Evolutionary conservation across 1,140 invertebrate species (phyloP), one percentile per base, ranked within the genome.

Genomic region (Periplaneta americana): DNA sequence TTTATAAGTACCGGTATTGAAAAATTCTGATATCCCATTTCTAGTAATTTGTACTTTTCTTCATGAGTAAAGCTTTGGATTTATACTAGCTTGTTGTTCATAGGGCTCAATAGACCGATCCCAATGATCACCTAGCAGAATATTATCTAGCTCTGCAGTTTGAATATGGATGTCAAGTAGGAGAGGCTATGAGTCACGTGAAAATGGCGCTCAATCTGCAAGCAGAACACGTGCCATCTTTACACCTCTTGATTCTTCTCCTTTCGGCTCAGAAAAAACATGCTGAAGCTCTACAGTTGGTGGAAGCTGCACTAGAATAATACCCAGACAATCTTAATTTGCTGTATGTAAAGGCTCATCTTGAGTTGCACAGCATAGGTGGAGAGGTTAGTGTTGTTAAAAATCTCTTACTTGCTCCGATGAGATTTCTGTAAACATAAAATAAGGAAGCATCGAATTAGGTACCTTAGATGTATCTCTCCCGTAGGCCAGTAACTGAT

Each of bases 281-380:
- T 84, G 91, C 93, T 15, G 95, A 96, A 88, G 97, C 97, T 5
- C 89, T 98, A 80, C 87, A 91, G 34, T 91, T 96, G n/a, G 92
- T 97, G 2, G 92, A 95, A 57, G 94, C 94, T 78, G 91, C 94
- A 2, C 87, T 97, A 17, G 92, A 95, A 83, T 97, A 99, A 88
- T 98, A 97, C 89, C 97, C 97, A 5, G 93, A 96, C 85, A 96
- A 96, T 87, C 91, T 98, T 57, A 96, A 97, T 90, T 98, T 98
- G 84, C 89, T 97, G 83, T 94, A 96, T 86, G 93, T 96, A 10
- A 96, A 96, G 87, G 95, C 95, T 33, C 93, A 96, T 87, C 88
- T 99, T 80, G 96, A 98, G 88, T 90, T 98, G 84, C 91, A 94
- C 82, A 91, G 94, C 86, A 88, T 93, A 82, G 94, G 95, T 39